A percentile compares a stretch with the other conserved stretches of the same genome.
Evolutionary conservation across 30 jellyfish, hydroid and myxozoan species (phyloP).

Genomic region (Cassiopea andromeda): DNA sequence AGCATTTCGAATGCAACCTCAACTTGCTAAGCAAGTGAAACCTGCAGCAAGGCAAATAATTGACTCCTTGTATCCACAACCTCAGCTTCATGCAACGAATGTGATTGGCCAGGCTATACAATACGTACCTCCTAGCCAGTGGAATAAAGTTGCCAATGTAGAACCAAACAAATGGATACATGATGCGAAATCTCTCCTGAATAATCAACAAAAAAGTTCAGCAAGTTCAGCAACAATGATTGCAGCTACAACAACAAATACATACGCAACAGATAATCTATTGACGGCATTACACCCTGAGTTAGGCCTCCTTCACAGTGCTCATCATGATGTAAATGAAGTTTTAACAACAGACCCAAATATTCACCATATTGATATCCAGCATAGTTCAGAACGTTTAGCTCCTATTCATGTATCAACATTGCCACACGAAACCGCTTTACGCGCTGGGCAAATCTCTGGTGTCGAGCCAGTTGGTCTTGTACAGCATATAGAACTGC

Average conservation of each 20-base stretch:
- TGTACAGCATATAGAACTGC: slow-evolving; percentile 33
- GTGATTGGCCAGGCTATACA: slow-evolving; percentile 20
- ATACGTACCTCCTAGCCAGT: slow-evolving; percentile 70
- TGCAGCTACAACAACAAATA: slow-evolving; percentile 6
- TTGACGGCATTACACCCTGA: slow-evolving; percentile 65
- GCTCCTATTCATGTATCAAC: slow-evolving; percentile 36
- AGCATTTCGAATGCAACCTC: neutral
- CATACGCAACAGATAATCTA: slow-evolving; percentile 46
- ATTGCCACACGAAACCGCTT: slow-evolving; percentile 32
- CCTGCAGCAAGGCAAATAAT: slow-evolving; percentile 38
- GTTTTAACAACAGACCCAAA: slow-evolving; percentile 44
- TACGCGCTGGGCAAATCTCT: slow-evolving; percentile 12
- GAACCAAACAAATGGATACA: slow-evolving; percentile 1
- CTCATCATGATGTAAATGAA: slow-evolving; percentile 62
- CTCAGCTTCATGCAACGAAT: slow-evolving; percentile 9
- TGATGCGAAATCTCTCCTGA: neutral
- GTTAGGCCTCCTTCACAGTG: slow-evolving; percentile 41
- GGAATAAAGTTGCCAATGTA: slow-evolving; percentile 36
- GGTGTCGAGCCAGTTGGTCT: slow-evolving; percentile 20
- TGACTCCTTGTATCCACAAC: neutral
- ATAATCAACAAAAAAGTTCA: neutral
- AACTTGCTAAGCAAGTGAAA: slow-evolving; percentile 7
- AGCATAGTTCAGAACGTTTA: neutral
- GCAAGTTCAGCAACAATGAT: too few species aligned
- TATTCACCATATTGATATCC: slow-evolving; percentile 34